Conservation (phyloP, 23 tunicate species). For the Halocynthia aurantium region DNA sequence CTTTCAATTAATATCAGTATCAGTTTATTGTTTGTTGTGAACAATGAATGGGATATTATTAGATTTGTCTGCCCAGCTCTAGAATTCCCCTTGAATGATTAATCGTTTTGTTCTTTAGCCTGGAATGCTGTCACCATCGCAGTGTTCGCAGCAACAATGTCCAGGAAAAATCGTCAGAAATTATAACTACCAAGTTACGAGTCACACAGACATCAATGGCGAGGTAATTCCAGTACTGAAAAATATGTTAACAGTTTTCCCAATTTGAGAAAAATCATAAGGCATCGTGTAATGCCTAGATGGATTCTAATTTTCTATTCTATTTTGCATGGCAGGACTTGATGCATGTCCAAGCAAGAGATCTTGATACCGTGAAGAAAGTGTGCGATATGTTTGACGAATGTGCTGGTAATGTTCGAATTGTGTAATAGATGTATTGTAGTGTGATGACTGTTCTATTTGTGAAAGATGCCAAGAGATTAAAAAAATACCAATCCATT, state of each 20-base stretch:
- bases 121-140: not conserved
- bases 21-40: no score
- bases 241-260: not conserved
- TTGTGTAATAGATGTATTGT: not conserved
- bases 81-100: no score
- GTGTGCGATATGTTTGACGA: constrained; percentile 80
- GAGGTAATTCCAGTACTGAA: no score
- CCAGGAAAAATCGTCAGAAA: not conserved
- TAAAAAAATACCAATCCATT: no score
- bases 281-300: not conserved
- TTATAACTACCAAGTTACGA: constrained; percentile 1
- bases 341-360: constrained; percentile 65
- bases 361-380: constrained; percentile 35
- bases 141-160: constrained; percentile 14
- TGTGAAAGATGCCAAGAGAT: no score
- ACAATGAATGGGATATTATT: no score
- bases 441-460: no score
- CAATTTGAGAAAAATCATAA: not conserved
- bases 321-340: constrained; percentile 36
- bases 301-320: not conserved
- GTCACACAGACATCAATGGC: constrained; percentile 7
- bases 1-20: no score
- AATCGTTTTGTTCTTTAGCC: no score
- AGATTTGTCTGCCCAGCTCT: no score
- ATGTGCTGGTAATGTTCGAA: constrained; percentile 42